phyloP scores from a whole-genome alignment of 2,113 vertebrate genomes.

The Hiodon tergisus region DNA sequence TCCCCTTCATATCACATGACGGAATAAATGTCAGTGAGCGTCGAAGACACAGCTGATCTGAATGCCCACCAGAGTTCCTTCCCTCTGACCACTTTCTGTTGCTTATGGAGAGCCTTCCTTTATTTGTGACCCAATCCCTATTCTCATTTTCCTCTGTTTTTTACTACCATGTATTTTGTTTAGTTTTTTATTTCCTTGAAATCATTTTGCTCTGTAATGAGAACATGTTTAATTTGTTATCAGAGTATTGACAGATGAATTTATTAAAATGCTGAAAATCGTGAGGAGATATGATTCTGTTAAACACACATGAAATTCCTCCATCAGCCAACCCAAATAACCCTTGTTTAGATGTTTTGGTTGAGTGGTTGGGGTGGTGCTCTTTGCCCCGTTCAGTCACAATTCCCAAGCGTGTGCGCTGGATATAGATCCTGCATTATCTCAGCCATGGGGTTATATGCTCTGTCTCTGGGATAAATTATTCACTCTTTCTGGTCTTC shows the following conservation, averaged over 20 bases:
- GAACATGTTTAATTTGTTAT: no score
- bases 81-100: neutral
- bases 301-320: no score
- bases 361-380: neutral
- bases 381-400: slow-evolving; percentile 1
- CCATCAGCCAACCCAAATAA: no score
- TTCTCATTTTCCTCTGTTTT: no score
- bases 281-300: no score
- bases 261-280: no score
- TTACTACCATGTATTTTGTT: no score
- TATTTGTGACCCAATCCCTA: no score
- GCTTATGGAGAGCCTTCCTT: neutral
- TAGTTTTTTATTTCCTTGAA: no score
- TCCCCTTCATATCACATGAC: neutral
- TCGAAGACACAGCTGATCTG: slow-evolving; percentile 3
- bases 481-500: slow-evolving; percentile 24
- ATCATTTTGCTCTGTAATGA: no score
- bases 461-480: slow-evolving; percentile 8
- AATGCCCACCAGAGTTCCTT: neutral
- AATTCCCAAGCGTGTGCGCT: neutral
- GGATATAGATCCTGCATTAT: neutral
- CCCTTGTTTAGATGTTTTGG: no score
- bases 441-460: neutral
- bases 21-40: slow-evolving; percentile 5
- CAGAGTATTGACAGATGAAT: no score